Evolutionary conservation across 2,113 vertebrate species (phyloP), one percentile per base, ranked within the genome.

Genomic region (Platysteira castanea): DNA sequence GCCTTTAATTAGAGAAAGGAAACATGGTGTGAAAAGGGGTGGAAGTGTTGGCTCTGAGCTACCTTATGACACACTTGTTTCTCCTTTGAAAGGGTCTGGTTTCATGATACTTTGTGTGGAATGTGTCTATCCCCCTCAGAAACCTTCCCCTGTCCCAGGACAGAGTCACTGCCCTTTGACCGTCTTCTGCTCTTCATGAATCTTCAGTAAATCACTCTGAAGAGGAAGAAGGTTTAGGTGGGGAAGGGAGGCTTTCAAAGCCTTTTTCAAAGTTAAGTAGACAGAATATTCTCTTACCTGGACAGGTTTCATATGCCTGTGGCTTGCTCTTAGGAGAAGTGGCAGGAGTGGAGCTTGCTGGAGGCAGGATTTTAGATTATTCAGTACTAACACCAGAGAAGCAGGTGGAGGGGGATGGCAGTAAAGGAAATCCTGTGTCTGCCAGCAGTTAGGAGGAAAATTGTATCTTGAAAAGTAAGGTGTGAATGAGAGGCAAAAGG

Each of bases 81-180:
- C 42, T 67, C 12, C 13, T 92, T 67, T 75, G 73, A 19, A 59
- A 27, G 35, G 39, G 42, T 17, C 28, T 92, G 12, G 21, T 60
- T 74, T 47, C 3, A 0, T 60, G 15, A 20, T n/a, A 15, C 30
- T 67, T 75, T 11, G 6, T 22, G 35, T 1, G 2, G 23, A 71
- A 33, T 1, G 2, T 35, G 13, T 7, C 13, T 6, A 2, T 64
- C 44, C n/a, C 7, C 76, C 46, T 73, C 47, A 23, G 46, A 35
- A 53, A n/a, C 26, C 20, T 61, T 91, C 18, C 18, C 11, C 35
- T 91, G 49, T 44, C 15, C 16, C 10, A 22, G 14, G 26, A 39
- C n/a, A 56, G 42, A 30, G 21, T 49, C 65, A 23, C 15, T 77
- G 53, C 28, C 33, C 27, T 76, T 93, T 2, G 2, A 8, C 30